Base-by-base conservation (phyloP, 2,113 vertebrate species). In the Triplophysa siluroides region DNA sequence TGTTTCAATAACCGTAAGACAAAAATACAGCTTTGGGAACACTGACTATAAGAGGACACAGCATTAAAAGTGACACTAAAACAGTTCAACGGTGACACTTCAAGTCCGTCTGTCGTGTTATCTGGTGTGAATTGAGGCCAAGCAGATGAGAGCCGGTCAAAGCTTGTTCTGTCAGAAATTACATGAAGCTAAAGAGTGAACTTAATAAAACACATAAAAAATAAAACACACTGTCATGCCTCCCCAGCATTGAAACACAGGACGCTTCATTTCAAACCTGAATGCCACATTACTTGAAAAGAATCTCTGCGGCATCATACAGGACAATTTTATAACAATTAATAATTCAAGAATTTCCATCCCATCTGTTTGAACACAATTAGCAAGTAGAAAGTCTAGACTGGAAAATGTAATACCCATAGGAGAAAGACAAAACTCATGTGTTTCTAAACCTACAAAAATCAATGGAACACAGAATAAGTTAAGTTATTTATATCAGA, bases 131-230 rank as follows among this genome's bases (percentile, higher is more conserved):
- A 71, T 80, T 54, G 1, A 79, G 33, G 43, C 41, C 54, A 67
- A 29, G 8, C 47, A 54, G 76, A 78, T 84, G 54, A 84, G 29
- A 64, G 43, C 52, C 26, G 62, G 78, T 84, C 78, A 50, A 75
- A 82, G 78, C 78, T 71, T 74, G 67, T 76, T 80, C 24, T 33
- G 23, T 1, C 3, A 85, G 74, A 73, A 78, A 88, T 86, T 87
- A 87, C 83, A 85, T 54, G 73, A 79, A 74, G 33, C 63, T 56
- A 67, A 78, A 83, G 81, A 63, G 47, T 24, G 62, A 83, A 83
- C 66, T 38, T 24, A 24, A 24, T n/a, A n/a, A 76, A 70, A 74
- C 13, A 21, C 41, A 54, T 2, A 23, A 43, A n/a, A 71, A 74
- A 65, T 76, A 80, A 71, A 61, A 52, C 62, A 21, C 21, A 54